A percentile compares a stretch with the other conserved stretches of the same genome.
These are phyloP conservation scores for Hydrophis major DNA, from an alignment of 2,797 vertebrate species.

Conservation along the genomic window DNA sequence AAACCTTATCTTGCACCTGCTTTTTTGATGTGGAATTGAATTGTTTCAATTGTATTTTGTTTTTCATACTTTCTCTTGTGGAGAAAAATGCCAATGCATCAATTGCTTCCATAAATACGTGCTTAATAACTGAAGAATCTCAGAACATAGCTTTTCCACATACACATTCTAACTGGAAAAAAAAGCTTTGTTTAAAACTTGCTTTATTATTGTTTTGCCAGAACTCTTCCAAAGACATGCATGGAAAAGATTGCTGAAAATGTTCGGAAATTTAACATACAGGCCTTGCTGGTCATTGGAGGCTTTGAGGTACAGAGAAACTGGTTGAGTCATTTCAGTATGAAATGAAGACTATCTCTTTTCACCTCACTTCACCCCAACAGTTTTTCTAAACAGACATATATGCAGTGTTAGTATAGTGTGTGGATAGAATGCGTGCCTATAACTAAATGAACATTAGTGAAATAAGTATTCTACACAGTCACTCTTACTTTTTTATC, in stretches of 20 bases:
- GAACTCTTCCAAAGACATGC: conserved; percentile 84
- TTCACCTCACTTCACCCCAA: neutral
- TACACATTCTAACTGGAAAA: neutral
- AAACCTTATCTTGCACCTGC: neutral
- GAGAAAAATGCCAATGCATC: neutral
- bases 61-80: neutral
- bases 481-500: neutral
- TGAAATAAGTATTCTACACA: neutral
- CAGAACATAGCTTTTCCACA: neutral
- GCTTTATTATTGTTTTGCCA: conserved; percentile 28
- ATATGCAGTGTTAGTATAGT: neutral
- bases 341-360: neutral
- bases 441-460: neutral
- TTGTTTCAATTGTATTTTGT: neutral
- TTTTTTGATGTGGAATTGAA: neutral
- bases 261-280: conserved; percentile 80
- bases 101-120: neutral
- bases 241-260: conserved; percentile 86
- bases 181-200: neutral
- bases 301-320: conserved; percentile 86
- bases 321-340: neutral
- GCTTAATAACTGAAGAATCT: neutral
- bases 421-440: neutral
- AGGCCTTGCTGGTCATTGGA: conserved; percentile 86
- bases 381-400: neutral